These are phyloP conservation scores for Sebastes flavidus DNA, from an alignment of 2,797 vertebrate species.

Conservation along the genomic window DNA sequence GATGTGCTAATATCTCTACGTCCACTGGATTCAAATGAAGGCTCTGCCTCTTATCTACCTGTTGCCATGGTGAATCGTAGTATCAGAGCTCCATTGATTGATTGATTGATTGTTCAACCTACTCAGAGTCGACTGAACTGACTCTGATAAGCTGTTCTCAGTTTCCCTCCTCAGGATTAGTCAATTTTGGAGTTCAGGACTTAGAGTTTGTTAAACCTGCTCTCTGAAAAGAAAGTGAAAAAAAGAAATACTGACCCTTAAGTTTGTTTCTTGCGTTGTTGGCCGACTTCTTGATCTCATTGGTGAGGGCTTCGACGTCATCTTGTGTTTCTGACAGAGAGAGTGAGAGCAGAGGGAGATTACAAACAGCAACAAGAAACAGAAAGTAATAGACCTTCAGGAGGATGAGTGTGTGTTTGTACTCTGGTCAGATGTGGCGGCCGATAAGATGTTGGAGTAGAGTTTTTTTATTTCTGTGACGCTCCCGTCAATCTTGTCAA, in stretches of 20 bases:
- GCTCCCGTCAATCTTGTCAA: constrained; percentile 92
- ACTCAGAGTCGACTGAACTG: too few species aligned
- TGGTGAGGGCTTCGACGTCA: constrained; percentile 88
- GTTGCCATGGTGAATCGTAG: too few species aligned
- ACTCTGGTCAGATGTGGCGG: constrained; percentile 94
- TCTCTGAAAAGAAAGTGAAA: neutral
- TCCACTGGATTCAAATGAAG: too few species aligned
- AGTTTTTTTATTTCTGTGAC: constrained; percentile 92
- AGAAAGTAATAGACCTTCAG: too few species aligned
- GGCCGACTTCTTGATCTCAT: constrained; percentile 93
- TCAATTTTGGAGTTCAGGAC: too few species aligned
- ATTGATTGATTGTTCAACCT: too few species aligned
- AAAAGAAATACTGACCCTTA: constrained; percentile 84
- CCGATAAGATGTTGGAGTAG: constrained; percentile 93
- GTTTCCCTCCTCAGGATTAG: too few species aligned
- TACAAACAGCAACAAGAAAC: neutral
- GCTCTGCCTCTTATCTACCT: too few species aligned
- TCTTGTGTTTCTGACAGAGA: constrained; percentile 89
- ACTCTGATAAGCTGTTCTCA: too few species aligned
- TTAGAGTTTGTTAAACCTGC: too few species aligned
- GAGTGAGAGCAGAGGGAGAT: neutral
- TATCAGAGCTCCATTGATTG: too few species aligned
- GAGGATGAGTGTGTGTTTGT: constrained; percentile 17
- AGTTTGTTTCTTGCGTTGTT: constrained; percentile 93
- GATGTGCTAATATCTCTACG: rapidly evolving